Evolutionary conservation across 2,888 invertebrate species (phyloP).

Genomic region (Chrysopilus asiliformis): DNA sequence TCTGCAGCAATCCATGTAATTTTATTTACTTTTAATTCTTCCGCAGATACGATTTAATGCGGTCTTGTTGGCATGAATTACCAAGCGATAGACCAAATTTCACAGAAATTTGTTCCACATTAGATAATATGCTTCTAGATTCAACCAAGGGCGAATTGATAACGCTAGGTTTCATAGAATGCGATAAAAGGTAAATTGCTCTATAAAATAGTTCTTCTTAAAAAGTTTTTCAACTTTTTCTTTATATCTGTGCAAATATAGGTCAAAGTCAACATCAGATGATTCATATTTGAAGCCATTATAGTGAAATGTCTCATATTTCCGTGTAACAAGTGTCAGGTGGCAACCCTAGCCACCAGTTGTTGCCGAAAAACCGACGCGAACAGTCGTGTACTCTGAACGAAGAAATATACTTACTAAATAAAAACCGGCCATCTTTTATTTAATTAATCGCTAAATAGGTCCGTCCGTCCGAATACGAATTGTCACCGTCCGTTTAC

Average conservation of each 20-base stretch:
- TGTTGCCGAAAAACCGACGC: too few relatives aligned
- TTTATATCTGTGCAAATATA: not conserved
- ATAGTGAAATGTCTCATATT: too few relatives aligned
- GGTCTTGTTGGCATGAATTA: constrained; percentile 55
- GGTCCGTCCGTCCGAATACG: too few relatives aligned
- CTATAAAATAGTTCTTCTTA: not conserved
- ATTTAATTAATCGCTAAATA: too few relatives aligned
- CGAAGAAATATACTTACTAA: too few relatives aligned
- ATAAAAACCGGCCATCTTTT: too few relatives aligned
- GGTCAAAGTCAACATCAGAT: constrained; percentile 12
- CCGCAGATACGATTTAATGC: constrained; percentile 61
- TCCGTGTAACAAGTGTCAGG: too few relatives aligned
- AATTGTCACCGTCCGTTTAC: too few relatives aligned
- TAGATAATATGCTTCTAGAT: constrained; percentile 23
- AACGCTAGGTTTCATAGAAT: constrained; percentile 5
- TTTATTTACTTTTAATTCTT: constrained; percentile 8
- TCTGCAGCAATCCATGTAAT: not conserved
- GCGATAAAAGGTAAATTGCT: not conserved
- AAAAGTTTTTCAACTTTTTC: not conserved
- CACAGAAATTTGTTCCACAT: constrained; percentile 40
- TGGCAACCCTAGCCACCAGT: too few relatives aligned
- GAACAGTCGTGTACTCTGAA: too few relatives aligned
- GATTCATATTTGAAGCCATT: constrained; percentile 23
- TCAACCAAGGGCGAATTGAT: constrained; percentile 14
- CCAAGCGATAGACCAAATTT: constrained; percentile 62